Base-by-base conservation (phyloP, 2,113 vertebrate species). In the Gadus chalcogrammus region DNA sequence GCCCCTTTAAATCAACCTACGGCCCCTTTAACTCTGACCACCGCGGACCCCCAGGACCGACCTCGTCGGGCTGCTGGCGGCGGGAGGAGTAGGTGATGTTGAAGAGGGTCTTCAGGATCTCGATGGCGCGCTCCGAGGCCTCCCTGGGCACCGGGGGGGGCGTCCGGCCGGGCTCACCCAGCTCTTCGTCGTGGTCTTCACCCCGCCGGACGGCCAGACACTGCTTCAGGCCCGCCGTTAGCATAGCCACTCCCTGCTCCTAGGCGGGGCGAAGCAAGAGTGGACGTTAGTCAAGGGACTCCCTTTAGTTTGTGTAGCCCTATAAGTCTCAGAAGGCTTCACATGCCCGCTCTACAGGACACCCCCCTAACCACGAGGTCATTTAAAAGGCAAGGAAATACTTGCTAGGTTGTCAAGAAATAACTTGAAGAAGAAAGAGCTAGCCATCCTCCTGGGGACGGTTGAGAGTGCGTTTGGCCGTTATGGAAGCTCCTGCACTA, bases 51-150 rank as follows among this genome's bases (percentile, higher is more conserved):
- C 12, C 1, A 9, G 2, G 42, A 48, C 88, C 76, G 42, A 90
- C 91, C 87, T 92, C 91, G 38, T 84, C 87, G 0, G 88, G 91
- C 63, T 89, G 87, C 73, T 89, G 85, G 63, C 88, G 82, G 84
- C 86, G 89, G 53, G 64, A 75, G 72, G 86, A 89, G 82, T 82
- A 80, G 7, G 88, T 92, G 78, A 93, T 85, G 74, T 90, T 92
- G 78, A 93, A 92, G 75, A 93, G 85, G 72, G 88, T 89, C 84
- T 93, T 93, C 61, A 92, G 89, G 65, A 92, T 89, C 79, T 93
- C 91, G 24, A 79, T 74, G 52, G 84, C 64, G 0, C 79, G 80
- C 72, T 92, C 89, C 15, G 87, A 89, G 42, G 82, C 81, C 12
- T 92, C 87, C 74, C 79, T 84, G n/a, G 85, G 86, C 67, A 92